A percentile compares a stretch with the other conserved stretches of the same genome.
These are phyloP conservation scores for Podarcis muralis DNA, from an alignment of 2,113 vertebrate species.

Conservation along the genomic window DNA sequence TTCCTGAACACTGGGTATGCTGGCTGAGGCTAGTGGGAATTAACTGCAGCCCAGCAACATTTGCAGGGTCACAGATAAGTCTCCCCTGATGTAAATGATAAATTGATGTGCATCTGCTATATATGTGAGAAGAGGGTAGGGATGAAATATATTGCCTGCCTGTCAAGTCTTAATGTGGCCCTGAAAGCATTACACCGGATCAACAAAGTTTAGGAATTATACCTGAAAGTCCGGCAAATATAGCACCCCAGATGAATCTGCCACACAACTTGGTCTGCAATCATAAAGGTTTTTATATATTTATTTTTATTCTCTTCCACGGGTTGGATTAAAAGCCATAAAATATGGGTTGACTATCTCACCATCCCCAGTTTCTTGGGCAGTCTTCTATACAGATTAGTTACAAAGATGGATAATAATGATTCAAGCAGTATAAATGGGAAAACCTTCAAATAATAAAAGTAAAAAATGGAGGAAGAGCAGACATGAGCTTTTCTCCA, in stretches of 20 bases:
- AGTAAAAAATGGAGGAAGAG: neutral
- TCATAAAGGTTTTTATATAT: neutral
- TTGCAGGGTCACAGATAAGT: no score
- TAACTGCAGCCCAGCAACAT: no score
- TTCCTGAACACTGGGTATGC: no score
- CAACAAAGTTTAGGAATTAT: neutral
- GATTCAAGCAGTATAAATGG: constrained; percentile 5
- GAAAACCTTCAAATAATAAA: neutral
- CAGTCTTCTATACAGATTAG: constrained; percentile 35
- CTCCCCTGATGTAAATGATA: no score
- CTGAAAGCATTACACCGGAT: neutral
- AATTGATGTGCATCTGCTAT: neutral
- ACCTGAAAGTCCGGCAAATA: neutral
- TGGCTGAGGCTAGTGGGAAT: no score
- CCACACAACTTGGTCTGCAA: neutral
- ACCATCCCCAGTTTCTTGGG: constrained; percentile 29
- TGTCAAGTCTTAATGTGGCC: neutral
- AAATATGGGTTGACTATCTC: constrained; percentile 29
- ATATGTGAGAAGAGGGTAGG: neutral
- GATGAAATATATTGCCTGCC: neutral
- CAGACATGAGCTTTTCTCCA: neutral
- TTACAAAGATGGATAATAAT: constrained; percentile 41
- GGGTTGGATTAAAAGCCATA: constrained; percentile 30
- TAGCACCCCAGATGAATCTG: neutral
- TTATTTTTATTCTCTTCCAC: constrained; percentile 6